Percentiles rank a stretch among this genome's conserved stretches.
These are phyloP conservation scores for Neotoxoptera formosana DNA, from an alignment of 1,140 invertebrate genomes.

Conservation along the genomic window DNA sequence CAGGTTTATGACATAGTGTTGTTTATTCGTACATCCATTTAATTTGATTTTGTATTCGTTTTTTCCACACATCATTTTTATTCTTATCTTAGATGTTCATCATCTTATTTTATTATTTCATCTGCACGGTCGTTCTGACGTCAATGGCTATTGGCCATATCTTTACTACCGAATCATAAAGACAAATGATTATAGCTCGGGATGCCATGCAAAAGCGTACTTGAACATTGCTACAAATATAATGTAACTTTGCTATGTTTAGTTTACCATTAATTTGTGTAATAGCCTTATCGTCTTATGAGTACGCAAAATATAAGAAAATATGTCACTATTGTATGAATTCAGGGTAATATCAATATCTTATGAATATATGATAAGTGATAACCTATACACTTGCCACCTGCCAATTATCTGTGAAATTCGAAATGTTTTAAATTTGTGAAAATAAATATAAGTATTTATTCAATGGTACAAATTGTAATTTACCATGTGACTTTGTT, in stretches of 20 bases:
- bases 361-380: not conserved
- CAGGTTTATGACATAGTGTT: not conserved
- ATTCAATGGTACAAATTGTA: not conserved
- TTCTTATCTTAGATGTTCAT: constrained; percentile 1
- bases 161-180: constrained; percentile 9
- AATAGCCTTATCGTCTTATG: not conserved
- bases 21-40: not conserved
- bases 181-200: not conserved
- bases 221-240: not conserved
- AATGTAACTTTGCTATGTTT: not conserved
- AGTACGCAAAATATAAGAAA: not conserved
- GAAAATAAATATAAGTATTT: not conserved
- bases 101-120: constrained; percentile 16
- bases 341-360: not conserved
- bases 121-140: not conserved
- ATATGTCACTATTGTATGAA: not conserved
- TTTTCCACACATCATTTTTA: constrained; percentile 12
- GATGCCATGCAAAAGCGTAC: not conserved
- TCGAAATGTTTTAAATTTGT: not conserved
- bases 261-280: not conserved
- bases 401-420: not conserved
- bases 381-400: not conserved
- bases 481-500: not conserved
- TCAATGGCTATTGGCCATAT: not conserved
- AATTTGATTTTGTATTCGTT: constrained; percentile 1